These are phyloP conservation scores for Spea hammondii DNA, from an alignment of 2,797 vertebrate species.

Conservation along the genomic window DNA sequence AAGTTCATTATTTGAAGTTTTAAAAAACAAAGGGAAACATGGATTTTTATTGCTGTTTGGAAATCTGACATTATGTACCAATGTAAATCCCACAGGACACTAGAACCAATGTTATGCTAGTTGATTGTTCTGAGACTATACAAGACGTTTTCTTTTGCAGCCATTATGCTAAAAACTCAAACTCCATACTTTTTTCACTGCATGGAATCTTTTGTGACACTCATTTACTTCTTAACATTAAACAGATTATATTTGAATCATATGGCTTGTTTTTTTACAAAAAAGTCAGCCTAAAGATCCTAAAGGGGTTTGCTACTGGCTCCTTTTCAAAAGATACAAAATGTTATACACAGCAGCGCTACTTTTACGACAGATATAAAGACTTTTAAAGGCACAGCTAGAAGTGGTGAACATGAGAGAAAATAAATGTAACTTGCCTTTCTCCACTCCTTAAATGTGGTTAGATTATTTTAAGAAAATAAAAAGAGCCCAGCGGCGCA, in stretches of 20 bases:
- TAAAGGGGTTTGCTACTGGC: constrained; percentile 2
- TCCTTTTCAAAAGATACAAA: constrained; percentile 12
- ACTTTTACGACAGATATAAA: constrained; percentile 10
- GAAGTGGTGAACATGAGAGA: constrained; percentile 2
- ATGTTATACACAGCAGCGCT: constrained; percentile 1
- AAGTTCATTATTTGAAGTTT: constrained; percentile 41
- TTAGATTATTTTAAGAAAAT: too few species aligned
- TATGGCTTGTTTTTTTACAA: constrained; percentile 6
- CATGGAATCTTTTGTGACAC: constrained; percentile 18
- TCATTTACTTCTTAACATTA: constrained; percentile 32
- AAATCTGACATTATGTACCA: constrained; percentile 28
- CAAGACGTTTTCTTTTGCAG: constrained; percentile 4
- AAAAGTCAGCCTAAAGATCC: constrained; percentile 12
- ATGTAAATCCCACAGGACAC: constrained; percentile 25
- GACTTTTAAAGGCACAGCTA: neutral
- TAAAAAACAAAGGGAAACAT: constrained; percentile 34
- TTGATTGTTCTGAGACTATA: constrained; percentile 7
- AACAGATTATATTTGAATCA: constrained; percentile 14
- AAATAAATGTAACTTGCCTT: neutral
- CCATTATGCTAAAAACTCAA: constrained; percentile 27
- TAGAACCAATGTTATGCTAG: constrained; percentile 12
- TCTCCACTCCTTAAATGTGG: too few species aligned
- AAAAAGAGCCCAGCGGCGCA: too few species aligned
- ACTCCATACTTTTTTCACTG: constrained; percentile 32
- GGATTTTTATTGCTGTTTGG: constrained; percentile 23